phyloP scores from a whole-genome alignment of 2,797 vertebrate genomes.

The Lacerta agilis region DNA sequence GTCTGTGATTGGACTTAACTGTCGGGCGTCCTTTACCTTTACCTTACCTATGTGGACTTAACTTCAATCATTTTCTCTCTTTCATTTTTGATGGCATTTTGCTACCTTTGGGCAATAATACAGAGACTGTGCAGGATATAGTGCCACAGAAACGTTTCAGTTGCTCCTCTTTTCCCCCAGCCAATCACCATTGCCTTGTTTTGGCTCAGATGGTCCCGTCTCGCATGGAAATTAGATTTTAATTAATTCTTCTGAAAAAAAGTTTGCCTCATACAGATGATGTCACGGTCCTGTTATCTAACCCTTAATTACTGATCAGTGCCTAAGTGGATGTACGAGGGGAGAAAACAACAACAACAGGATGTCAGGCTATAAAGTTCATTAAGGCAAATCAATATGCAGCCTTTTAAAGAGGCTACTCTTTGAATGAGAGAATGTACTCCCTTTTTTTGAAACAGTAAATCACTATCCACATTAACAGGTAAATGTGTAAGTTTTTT shows the following conservation, averaged over 20 bases:
- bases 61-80: not conserved
- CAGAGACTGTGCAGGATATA: not conserved
- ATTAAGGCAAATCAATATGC: constrained; percentile 71
- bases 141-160: not conserved
- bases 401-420: constrained; percentile 62
- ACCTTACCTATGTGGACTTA: no score
- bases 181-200: constrained; percentile 24
- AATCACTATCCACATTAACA: constrained; percentile 44
- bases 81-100: not conserved
- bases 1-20: no score
- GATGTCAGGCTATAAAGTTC: constrained; percentile 73
- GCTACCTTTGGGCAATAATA: not conserved
- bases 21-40: no score
- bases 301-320: constrained; percentile 54
- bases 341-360: constrained; percentile 46
- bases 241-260: constrained; percentile 61
- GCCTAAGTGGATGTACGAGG: constrained; percentile 64
- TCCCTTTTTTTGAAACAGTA: constrained; percentile 59
- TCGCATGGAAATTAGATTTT: constrained; percentile 66
- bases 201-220: constrained; percentile 51
- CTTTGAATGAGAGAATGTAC: constrained; percentile 64
- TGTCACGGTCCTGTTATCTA: constrained; percentile 70
- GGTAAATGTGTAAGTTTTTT: constrained; percentile 52
- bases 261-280: constrained; percentile 56
- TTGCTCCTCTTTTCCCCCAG: not conserved